Base-by-base conservation (phyloP, 2,113 vertebrate species). In the Charina bottae region DNA sequence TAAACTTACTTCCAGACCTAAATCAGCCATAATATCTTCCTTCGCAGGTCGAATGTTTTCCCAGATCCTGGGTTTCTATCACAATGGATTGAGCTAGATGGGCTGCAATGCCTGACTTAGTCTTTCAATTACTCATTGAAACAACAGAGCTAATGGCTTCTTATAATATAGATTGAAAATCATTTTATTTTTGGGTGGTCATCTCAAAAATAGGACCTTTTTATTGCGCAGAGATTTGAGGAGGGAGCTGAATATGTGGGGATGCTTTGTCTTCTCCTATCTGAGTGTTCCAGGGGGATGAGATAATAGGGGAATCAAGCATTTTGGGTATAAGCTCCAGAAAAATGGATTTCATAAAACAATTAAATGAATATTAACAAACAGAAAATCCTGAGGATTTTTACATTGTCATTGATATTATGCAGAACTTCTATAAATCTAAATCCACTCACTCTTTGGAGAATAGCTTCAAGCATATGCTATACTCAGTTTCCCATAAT, bases 131-230 rank as follows among this genome's bases (percentile, higher is more conserved):
- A 85, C 83, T 91, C 26, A 64, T 91, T 86, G 42, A 42, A 42
- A 42, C 85, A 85, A 64, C 28, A 64, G 26, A 85, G 26, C 42
- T 85, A 85, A 85, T 54, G 55, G 68, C 68, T 90, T 90, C 53
- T 54, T 90, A 90, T 85, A 37, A 90, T 62, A 60, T 49, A 62
- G 26, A 62, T 90, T 90, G 58, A 90, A 90, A 90, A 62, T 28
- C 26, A 85, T 42, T 90, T 90, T 60, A 90, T 85, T 84, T 90
- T 90, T 33, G 28, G 83, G 26, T 90, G 42, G 28, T 23, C 83
- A 33, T 62, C 26, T 62, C 83, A 85, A 55, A 60, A 62, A 62
- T 90, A 4, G 49, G 58, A 26, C 17, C 10, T 64, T 90, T 37
- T 64, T 64, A 59, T 83, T 28, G 54, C 59, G 86, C 28, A 90